Evolutionary conservation across 2,113 vertebrate species (phyloP).

Genomic region (Bucco capensis): DNA sequence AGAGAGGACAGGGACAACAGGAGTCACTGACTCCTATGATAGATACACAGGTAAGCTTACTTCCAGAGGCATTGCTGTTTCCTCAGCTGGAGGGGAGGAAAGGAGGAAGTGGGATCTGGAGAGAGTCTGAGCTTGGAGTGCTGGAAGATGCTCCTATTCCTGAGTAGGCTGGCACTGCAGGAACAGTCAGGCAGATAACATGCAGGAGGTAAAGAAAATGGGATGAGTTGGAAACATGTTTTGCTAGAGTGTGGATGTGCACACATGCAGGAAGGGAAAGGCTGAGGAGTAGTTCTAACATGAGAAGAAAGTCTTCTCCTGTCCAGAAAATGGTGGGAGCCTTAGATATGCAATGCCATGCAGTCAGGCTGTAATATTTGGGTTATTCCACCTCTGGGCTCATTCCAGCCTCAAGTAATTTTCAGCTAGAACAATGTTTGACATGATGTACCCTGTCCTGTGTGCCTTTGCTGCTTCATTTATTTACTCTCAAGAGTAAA

Average conservation of each 20-base stretch:
- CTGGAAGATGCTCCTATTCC: background rate
- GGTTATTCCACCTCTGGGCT: background rate
- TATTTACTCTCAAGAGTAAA: background rate
- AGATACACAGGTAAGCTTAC: slow-evolving; percentile 55
- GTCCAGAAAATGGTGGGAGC: background rate
- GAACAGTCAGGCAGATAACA: background rate
- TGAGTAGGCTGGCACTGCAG: background rate
- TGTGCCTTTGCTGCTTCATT: background rate
- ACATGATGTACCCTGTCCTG: background rate
- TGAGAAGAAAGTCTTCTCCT: background rate
- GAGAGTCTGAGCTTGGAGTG: background rate
- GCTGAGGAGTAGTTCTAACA: background rate
- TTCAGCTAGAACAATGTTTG: background rate
- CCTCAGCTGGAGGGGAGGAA: background rate
- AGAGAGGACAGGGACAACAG: slow-evolving; percentile 50
- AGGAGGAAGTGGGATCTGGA: background rate
- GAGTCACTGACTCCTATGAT: slow-evolving; percentile 45
- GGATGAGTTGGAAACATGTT: background rate
- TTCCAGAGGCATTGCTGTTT: background rate
- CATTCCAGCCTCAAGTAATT: background rate
- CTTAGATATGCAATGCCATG: background rate
- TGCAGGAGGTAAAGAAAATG: background rate
- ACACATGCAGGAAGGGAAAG: background rate
- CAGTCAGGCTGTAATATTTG: accelerated
- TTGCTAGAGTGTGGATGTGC: background rate